Percentiles rank a stretch among this genome's conserved stretches.
Conservation (phyloP, 1,140 invertebrate genomes). For the Cheumatopsyche charites region DNA sequence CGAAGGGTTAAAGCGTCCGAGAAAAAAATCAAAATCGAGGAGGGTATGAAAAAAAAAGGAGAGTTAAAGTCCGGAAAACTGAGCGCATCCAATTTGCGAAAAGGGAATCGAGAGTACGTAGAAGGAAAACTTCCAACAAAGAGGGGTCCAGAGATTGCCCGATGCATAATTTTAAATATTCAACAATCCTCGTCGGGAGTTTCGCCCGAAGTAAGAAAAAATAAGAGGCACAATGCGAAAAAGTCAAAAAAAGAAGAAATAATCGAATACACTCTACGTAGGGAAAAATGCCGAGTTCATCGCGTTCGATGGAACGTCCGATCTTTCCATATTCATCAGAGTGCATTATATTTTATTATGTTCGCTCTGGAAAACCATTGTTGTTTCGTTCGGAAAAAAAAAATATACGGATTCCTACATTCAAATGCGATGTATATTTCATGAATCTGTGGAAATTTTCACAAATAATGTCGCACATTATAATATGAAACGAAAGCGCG, state of each 20-base stretch:
- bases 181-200: conserved; percentile 34
- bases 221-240: not conserved
- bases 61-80: too few relatives aligned
- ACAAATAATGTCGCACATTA: too few relatives aligned
- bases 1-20: too few relatives aligned
- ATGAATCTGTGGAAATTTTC: too few relatives aligned
- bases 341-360: conserved; percentile 25
- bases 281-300: conserved; percentile 12
- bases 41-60: too few relatives aligned
- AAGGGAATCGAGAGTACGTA: conserved; percentile 33
- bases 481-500: not conserved
- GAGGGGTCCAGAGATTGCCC: conserved; percentile 38
- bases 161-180: conserved; percentile 48
- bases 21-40: too few relatives aligned
- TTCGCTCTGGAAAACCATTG: not conserved
- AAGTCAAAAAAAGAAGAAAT: not conserved
- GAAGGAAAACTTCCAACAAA: conserved; percentile 36
- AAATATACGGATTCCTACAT: too few relatives aligned
- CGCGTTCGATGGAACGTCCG: conserved; percentile 9
- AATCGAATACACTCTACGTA: not conserved
- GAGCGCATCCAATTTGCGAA: conserved; percentile 38
- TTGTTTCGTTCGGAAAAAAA: not conserved
- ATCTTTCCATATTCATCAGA: conserved; percentile 32
- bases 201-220: not conserved
- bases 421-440: too few relatives aligned